Evolutionary conservation across 2,888 invertebrate genomes (phyloP), one percentile per base, ranked within the genome.

Genomic region (Drosophila trichaetosa): DNA sequence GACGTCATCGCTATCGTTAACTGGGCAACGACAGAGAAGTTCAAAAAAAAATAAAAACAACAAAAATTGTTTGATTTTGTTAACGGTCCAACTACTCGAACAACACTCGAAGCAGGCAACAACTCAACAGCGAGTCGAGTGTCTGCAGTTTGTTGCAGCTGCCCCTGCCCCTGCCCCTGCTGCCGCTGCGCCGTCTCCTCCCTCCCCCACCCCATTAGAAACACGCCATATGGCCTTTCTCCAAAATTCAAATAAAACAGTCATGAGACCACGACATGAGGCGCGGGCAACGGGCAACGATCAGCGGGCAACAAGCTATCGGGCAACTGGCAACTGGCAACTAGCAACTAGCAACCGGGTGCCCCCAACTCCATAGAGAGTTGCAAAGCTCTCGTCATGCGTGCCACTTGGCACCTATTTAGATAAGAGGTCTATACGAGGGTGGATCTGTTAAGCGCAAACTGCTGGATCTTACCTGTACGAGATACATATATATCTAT

Each of bases 321-420:
- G 27, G 52, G 54, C 54, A 54, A 36, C 54, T 13, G 4, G 24
- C 73, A 59, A 53, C 70, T 38, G 11, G 59, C 49, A 38, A 18
- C 38, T 38, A 8, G 10, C 27, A 48, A 8, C 54, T 36, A 24
- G 63, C 63, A 48, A 60, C 36, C 49, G 38, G 33, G 24, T 57
- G 40, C 24, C 49, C 59, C 49, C 53, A 29, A 40, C 68, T 49
- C 68, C 62, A 29, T n/a, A 65, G 65, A 70, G 82, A 76, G 89
- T 69, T 86, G 67, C 78, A 83, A 83, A 79, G 74, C 84, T 74
- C 88, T 85, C 85, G 82, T 82, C 90, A 89, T 87, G 85, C 88
- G 89, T 89, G 87, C 89, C 85, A 85, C 84, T 89, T 85, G 85
- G 88, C 89, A 89, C 89, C 87, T 89, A 76, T 81, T 73, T 57